A percentile compares a stretch with the other conserved stretches of the same genome.
phyloP scores from a whole-genome alignment of 2,113 vertebrate species.

The Malurus melanocephalus region DNA sequence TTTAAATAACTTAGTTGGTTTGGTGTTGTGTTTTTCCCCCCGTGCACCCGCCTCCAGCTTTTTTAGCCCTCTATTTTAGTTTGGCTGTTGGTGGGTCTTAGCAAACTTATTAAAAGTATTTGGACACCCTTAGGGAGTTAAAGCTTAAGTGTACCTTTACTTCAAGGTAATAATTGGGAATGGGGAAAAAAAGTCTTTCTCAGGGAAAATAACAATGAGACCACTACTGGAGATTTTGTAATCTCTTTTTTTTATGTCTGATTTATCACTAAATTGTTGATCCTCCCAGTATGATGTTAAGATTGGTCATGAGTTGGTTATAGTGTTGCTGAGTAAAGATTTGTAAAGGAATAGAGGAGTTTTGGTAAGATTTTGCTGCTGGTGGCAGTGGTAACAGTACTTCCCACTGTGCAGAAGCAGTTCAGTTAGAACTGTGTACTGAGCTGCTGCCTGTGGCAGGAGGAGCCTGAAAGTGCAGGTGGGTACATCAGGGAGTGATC shows the following conservation, averaged over 20 bases:
- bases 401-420: neutral
- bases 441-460: neutral
- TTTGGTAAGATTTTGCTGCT: neutral
- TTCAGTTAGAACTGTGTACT: neutral
- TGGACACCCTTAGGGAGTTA: neutral
- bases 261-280: neutral
- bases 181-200: neutral
- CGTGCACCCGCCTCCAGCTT: rapidly evolving
- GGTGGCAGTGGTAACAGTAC: too few species aligned
- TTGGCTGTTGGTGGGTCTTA: neutral
- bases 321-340: neutral
- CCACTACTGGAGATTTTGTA: neutral
- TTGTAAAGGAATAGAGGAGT: neutral
- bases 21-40: neutral
- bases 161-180: neutral
- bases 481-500: neutral
- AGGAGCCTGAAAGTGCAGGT: neutral
- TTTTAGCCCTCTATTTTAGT: neutral
- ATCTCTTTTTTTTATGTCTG: neutral
- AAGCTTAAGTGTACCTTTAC: neutral
- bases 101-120: neutral
- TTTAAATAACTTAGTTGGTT: neutral
- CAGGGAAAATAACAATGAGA: neutral
- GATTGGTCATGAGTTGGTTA: neutral
- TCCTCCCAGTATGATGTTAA: neutral